phyloP scores from a whole-genome alignment of 2,113 vertebrate genomes.

The Lagenorhynchus albirostris region DNA sequence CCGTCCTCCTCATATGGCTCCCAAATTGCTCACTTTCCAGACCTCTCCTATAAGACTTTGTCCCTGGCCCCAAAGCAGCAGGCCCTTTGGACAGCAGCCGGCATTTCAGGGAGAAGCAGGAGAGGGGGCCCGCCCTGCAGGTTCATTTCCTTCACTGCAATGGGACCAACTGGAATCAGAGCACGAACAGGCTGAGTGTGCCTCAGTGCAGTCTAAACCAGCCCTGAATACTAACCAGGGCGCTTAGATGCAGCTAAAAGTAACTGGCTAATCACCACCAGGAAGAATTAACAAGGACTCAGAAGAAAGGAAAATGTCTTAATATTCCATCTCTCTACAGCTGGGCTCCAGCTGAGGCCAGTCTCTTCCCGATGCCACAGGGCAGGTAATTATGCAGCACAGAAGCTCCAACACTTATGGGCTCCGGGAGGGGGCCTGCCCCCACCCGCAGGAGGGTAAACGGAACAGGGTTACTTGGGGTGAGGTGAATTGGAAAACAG shows the following conservation, averaged over 20 bases:
- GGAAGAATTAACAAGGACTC: constrained; percentile 59
- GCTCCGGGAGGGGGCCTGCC: background rate
- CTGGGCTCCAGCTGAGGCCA: constrained; percentile 45
- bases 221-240: constrained; percentile 58
- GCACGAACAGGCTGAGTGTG: background rate
- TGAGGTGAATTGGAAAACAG: background rate
- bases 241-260: constrained; percentile 65
- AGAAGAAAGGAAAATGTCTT: constrained; percentile 66
- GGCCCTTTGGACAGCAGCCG: background rate
- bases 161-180: background rate
- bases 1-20: background rate
- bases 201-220: constrained; percentile 23
- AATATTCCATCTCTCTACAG: constrained; percentile 50
- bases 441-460: background rate
- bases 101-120: background rate
- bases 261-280: constrained; percentile 66
- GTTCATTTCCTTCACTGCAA: background rate
- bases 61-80: background rate
- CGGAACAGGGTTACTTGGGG: background rate
- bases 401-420: fast-evolving
- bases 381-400: constrained; percentile 44
- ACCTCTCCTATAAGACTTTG: background rate
- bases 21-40: background rate
- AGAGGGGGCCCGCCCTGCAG: background rate
- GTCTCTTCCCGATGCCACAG: background rate